phyloP scores from a whole-genome alignment of 2,888 invertebrate genomes.

The Embidobia sp. region DNA sequence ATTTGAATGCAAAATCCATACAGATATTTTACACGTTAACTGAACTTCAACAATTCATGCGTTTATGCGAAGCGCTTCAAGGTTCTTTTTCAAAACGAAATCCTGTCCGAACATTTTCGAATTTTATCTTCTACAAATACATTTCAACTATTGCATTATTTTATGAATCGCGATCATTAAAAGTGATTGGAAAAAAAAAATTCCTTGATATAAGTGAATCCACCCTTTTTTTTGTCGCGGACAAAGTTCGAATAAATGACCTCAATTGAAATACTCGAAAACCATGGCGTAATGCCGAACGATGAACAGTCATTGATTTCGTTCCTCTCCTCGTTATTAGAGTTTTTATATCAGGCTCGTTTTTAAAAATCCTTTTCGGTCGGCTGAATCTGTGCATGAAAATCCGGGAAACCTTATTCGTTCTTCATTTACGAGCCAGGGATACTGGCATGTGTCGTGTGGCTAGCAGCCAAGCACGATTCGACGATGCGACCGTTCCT shows the following conservation, averaged over 20 bases:
- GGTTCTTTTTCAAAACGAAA: too few species aligned
- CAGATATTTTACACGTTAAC: constrained; percentile 13
- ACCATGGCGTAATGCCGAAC: too few species aligned
- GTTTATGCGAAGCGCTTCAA: too few species aligned
- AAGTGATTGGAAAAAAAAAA: too few species aligned
- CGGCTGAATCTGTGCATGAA: constrained; percentile 32
- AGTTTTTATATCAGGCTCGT: constrained; percentile 28
- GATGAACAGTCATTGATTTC: too few species aligned
- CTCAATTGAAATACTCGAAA: constrained; percentile 9
- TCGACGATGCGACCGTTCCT: constrained; percentile 35
- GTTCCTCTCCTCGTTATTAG: constrained; percentile 14
- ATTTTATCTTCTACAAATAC: too few species aligned
- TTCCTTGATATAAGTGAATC: too few species aligned
- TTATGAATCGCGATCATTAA: too few species aligned
- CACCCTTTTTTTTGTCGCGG: too few species aligned
- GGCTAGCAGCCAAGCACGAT: constrained; percentile 23
- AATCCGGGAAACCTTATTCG: constrained; percentile 52
- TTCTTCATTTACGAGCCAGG: constrained; percentile 47
- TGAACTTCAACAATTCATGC: not conserved
- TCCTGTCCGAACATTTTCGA: too few species aligned
- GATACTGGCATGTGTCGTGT: constrained; percentile 44
- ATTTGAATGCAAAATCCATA: constrained; percentile 16
- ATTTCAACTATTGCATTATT: too few species aligned
- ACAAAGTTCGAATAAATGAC: constrained; percentile 4
- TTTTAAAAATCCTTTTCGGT: constrained; percentile 11